A percentile compares a stretch with the other conserved stretches of the same genome.
These are phyloP conservation scores for Temnothorax nylanderi DNA, from an alignment of 1,140 invertebrate species.

Conservation along the genomic window DNA sequence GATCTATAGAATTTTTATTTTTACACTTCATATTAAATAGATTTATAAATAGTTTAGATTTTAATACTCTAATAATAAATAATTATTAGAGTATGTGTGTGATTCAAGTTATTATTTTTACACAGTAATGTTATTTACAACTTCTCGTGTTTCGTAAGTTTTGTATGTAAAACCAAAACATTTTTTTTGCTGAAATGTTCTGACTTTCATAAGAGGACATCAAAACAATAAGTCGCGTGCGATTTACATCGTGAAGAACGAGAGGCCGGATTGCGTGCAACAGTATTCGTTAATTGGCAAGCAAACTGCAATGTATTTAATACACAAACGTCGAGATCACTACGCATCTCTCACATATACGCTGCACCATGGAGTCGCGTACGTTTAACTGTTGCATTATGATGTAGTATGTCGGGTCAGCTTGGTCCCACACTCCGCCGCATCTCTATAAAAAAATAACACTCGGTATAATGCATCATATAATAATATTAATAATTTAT, in stretches of 20 bases:
- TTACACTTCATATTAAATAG: background rate
- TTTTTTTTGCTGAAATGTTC: background rate
- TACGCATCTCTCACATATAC: conserved; percentile 33
- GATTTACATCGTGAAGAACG: background rate
- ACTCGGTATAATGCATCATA: conserved; percentile 54
- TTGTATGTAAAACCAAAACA: background rate
- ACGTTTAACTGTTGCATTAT: conserved; percentile 57
- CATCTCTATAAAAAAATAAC: conserved; percentile 46
- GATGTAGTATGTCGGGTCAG: conserved; percentile 65
- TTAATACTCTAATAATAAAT: too few species aligned
- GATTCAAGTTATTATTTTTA: background rate
- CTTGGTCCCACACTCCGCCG: conserved; percentile 69
- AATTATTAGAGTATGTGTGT: background rate
- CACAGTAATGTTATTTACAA: background rate
- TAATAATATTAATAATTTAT: conserved; percentile 41
- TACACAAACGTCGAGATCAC: conserved; percentile 41
- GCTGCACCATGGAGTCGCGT: background rate
- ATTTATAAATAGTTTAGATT: background rate
- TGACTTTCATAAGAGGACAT: background rate
- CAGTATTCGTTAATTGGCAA: conserved; percentile 68
- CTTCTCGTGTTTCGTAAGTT: background rate
- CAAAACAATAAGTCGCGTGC: background rate
- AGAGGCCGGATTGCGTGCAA: conserved; percentile 33
- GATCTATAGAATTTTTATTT: background rate
- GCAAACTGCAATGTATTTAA: conserved; percentile 68